phyloP scores from a whole-genome alignment of 2,888 invertebrate species.

The Orthosia cruda region DNA sequence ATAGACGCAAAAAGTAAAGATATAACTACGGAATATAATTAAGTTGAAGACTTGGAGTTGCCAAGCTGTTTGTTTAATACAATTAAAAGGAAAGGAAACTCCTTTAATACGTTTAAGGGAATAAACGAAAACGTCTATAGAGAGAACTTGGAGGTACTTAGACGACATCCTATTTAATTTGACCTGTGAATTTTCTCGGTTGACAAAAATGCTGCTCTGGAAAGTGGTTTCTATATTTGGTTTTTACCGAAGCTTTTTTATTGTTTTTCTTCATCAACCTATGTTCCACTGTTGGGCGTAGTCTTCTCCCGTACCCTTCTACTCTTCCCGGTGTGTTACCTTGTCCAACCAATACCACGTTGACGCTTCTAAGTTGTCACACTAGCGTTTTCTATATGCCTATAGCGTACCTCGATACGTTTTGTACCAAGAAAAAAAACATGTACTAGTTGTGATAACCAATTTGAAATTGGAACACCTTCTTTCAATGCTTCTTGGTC shows the following conservation, averaged over 20 bases:
- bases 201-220: not conserved
- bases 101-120: slow-evolving; percentile 53
- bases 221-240: not conserved
- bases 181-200: slow-evolving; percentile 10
- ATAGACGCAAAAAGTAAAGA: slow-evolving; percentile 51
- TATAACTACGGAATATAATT: slow-evolving; percentile 45
- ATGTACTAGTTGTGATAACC: too few species aligned
- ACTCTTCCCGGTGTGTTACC: too few species aligned
- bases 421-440: not conserved
- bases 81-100: slow-evolving; percentile 53
- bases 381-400: not conserved
- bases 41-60: slow-evolving; percentile 53
- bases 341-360: too few species aligned
- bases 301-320: too few species aligned
- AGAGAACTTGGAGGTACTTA: slow-evolving; percentile 14
- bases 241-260: not conserved
- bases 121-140: slow-evolving; percentile 45
- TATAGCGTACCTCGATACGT: too few species aligned
- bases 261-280: too few species aligned
- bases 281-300: too few species aligned
- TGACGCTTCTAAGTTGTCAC: too few species aligned
- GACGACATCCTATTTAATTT: slow-evolving; percentile 18
- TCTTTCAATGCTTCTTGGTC: not conserved
- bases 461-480: not conserved
- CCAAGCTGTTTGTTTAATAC: slow-evolving; percentile 54